These are phyloP conservation scores for Micronycteris hirsuta DNA, from an alignment of 2,113 vertebrate species.

Conservation along the genomic window DNA sequence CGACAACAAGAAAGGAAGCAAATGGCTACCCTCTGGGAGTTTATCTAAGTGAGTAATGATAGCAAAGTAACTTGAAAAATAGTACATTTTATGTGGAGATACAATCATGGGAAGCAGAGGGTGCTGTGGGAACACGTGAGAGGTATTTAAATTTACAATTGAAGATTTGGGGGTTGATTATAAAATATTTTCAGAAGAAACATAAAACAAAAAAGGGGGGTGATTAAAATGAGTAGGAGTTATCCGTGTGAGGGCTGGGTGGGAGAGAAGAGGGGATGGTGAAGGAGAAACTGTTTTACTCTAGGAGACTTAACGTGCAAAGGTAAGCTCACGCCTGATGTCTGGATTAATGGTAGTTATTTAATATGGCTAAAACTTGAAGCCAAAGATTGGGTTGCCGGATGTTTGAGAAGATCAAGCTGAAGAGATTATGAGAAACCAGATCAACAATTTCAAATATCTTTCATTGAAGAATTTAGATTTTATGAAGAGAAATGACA, in stretches of 20 bases:
- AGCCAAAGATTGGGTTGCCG: fast-evolving
- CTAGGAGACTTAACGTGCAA: background rate
- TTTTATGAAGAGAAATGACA: background rate
- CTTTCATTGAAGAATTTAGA: background rate
- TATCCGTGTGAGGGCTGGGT: background rate
- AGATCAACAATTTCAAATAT: background rate
- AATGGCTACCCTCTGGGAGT: background rate
- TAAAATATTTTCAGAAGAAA: background rate
- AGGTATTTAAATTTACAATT: background rate
- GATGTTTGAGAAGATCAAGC: background rate
- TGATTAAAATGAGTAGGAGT: background rate
- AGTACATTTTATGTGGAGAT: background rate
- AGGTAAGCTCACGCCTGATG: background rate
- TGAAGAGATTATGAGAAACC: background rate
- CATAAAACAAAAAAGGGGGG: background rate
- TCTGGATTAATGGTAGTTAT: background rate
- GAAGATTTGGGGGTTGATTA: background rate
- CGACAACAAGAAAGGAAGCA: background rate
- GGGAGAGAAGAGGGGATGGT: fast-evolving
- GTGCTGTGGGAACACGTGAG: background rate
- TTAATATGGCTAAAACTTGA: background rate
- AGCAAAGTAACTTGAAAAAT: background rate
- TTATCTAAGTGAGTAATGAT: background rate
- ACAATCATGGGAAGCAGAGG: background rate
- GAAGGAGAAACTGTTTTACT: background rate